Evolutionary conservation across 2,113 vertebrate genomes (phyloP).

Genomic region (Miniopterus natalensis): DNA sequence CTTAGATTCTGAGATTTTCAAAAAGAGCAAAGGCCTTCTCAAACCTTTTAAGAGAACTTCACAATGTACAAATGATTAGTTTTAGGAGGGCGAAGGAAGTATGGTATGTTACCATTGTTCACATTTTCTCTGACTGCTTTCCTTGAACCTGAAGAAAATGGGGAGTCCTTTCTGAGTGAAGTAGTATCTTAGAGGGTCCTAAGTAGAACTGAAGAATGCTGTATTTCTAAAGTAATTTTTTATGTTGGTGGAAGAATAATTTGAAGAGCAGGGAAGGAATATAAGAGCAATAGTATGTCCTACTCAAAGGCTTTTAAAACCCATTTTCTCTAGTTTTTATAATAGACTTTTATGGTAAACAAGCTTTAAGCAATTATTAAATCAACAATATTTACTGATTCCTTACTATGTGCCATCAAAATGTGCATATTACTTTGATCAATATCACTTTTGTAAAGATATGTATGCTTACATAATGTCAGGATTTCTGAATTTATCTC

Average conservation of each 20-base stretch:
- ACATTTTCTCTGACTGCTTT: background rate
- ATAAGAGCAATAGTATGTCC: background rate
- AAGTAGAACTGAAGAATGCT: background rate
- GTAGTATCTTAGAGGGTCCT: background rate
- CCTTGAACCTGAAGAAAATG: background rate
- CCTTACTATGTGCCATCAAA: background rate
- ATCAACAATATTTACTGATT: background rate
- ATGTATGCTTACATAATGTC: background rate
- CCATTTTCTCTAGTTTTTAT: background rate
- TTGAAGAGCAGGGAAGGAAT: background rate
- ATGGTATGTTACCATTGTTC: background rate
- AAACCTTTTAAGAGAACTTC: constrained; percentile 27
- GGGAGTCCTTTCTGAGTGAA: background rate
- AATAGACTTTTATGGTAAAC: background rate
- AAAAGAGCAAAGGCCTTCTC: background rate
- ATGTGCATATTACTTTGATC: background rate
- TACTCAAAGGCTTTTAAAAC: background rate
- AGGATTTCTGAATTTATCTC: background rate
- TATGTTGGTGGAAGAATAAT: background rate
- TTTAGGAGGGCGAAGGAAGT: background rate
- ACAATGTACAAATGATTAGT: background rate
- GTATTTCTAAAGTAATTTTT: constrained; percentile 13
- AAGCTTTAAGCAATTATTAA: background rate
- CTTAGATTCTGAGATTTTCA: background rate
- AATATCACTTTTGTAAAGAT: background rate